phyloP scores from a whole-genome alignment of 1,140 invertebrate genomes.

The Lepidurus packardi region DNA sequence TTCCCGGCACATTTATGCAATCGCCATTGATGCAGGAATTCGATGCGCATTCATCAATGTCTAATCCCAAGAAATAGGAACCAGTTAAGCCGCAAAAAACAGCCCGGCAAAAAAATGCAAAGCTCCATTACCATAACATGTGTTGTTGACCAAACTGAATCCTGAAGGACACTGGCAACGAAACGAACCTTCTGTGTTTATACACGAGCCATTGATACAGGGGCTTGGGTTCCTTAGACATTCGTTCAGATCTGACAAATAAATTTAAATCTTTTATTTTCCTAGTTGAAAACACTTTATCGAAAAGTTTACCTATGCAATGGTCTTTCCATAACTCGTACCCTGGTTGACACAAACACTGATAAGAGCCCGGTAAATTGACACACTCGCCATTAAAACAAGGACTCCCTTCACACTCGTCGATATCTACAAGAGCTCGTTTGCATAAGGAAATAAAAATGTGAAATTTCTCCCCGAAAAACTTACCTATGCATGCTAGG shows the following conservation, averaged over 20 bases:
- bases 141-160: slow-evolving; percentile 37
- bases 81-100: not conserved
- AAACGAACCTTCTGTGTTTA: slow-evolving; percentile 49
- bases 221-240: slow-evolving; percentile 51
- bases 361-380: slow-evolving; percentile 41
- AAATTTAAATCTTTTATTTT: not conserved
- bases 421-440: slow-evolving; percentile 41
- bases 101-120: not conserved
- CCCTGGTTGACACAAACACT: slow-evolving; percentile 44
- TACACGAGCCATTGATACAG: slow-evolving; percentile 57
- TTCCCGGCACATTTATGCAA: slow-evolving; percentile 53
- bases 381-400: slow-evolving; percentile 41
- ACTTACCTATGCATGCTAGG: slow-evolving; percentile 39
- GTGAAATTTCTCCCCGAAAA: slow-evolving; percentile 50
- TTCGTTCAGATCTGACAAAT: slow-evolving; percentile 50
- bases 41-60: slow-evolving; percentile 72
- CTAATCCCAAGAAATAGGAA: slow-evolving; percentile 43
- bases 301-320: slow-evolving; percentile 23
- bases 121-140: slow-evolving; percentile 43
- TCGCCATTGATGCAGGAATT: slow-evolving; percentile 61
- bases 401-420: slow-evolving; percentile 37
- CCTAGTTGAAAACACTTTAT: no score
- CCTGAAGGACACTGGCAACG: slow-evolving; percentile 56
- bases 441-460: slow-evolving; percentile 39
- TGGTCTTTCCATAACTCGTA: slow-evolving; percentile 42